Percentiles rank a stretch among this genome's conserved stretches.
Evolutionary conservation across 2,888 invertebrate species (phyloP).

Genomic region (Hedychridium roseum): DNA sequence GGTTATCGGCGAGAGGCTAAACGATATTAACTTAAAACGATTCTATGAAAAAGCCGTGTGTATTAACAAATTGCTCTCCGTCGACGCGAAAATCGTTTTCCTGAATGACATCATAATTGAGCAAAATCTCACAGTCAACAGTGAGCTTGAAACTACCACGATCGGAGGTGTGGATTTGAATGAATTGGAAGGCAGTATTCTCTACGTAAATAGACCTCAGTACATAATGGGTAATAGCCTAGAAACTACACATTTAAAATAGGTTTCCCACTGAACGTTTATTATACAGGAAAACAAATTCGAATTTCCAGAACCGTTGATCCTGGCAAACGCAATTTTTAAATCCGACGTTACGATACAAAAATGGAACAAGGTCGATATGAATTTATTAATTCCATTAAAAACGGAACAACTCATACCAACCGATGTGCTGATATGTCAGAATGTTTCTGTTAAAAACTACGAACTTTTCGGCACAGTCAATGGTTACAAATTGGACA

Average conservation of each 20-base stretch:
- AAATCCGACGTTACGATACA: conserved; percentile 60
- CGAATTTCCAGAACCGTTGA: conserved; percentile 55
- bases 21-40: conserved; percentile 38
- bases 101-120: conserved; percentile 30
- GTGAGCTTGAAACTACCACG: conserved; percentile 27
- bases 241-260: not conserved
- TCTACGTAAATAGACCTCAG: conserved; percentile 35
- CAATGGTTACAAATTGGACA: conserved; percentile 63
- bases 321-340: conserved; percentile 62
- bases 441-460: conserved; percentile 50
- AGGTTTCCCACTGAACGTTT: not conserved
- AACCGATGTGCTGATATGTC: conserved; percentile 51
- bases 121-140: conserved; percentile 31
- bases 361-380: conserved; percentile 64
- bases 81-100: conserved; percentile 38
- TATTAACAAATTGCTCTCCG: conserved; percentile 31
- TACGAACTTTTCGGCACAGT: conserved; percentile 46
- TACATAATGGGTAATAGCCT: conserved; percentile 34
- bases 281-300: conserved; percentile 12
- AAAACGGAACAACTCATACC: conserved; percentile 64
- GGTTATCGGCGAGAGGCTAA: conserved; percentile 33
- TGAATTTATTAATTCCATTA: conserved; percentile 64
- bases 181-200: conserved; percentile 33
- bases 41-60: conserved; percentile 43
- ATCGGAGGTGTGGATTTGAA: conserved; percentile 40